These are phyloP conservation scores for Pterocles orientalis DNA, from an alignment of 2,113 vertebrate genomes.

Conservation along the genomic window DNA sequence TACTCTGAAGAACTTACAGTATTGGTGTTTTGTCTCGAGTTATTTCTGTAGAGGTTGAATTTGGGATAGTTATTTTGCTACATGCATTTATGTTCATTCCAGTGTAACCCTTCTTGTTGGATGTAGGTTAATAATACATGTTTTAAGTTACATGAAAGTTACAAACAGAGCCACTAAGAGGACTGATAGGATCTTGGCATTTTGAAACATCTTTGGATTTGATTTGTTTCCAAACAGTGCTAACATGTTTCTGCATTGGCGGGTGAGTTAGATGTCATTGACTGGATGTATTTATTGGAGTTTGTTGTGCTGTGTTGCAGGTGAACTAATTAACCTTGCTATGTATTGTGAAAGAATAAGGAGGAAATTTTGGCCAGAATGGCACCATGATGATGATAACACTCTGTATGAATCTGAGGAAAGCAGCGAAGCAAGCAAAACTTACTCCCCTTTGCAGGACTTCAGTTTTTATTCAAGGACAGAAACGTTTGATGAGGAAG, in stretches of 20 bases:
- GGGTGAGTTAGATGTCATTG: neutral
- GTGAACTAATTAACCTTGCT: slow-evolving; percentile 93
- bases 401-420: slow-evolving; percentile 86
- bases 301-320: slow-evolving; percentile 67
- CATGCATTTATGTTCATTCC: neutral
- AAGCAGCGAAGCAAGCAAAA: slow-evolving; percentile 86
- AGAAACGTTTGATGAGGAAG: slow-evolving; percentile 91
- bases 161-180: neutral
- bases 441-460: slow-evolving; percentile 81
- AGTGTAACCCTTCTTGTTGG: neutral
- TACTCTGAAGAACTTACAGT: neutral
- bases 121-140: neutral
- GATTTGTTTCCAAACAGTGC: neutral
- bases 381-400: slow-evolving; percentile 90
- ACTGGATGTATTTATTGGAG: neutral
- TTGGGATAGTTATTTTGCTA: neutral
- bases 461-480: slow-evolving; percentile 93
- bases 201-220: neutral
- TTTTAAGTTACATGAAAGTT: neutral
- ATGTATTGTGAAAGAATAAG: slow-evolving; percentile 98
- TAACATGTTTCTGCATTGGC: neutral
- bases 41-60: neutral
- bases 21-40: neutral
- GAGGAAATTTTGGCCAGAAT: slow-evolving; percentile 95
- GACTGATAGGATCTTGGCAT: neutral